Evolutionary conservation across 1,140 invertebrate genomes (phyloP).

Genomic region (Conus betulinus): DNA sequence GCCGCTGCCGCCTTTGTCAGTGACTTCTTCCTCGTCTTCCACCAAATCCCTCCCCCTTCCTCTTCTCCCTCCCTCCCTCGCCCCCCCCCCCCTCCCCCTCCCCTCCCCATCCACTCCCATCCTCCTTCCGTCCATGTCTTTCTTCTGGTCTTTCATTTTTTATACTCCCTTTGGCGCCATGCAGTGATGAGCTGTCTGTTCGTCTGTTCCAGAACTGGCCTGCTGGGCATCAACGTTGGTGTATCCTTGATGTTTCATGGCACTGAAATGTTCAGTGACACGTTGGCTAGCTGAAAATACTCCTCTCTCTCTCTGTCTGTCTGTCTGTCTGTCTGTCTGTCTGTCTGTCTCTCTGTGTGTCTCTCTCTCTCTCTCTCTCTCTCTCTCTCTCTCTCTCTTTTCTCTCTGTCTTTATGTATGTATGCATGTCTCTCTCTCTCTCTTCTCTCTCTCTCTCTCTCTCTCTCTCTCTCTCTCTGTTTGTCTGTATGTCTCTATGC

Average conservation of each 20-base stretch:
- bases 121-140: not conserved
- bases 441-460: not conserved
- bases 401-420: not conserved
- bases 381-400: not conserved
- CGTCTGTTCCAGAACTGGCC: no score
- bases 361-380: not conserved
- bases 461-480: not conserved
- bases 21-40: not conserved
- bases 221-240: no score
- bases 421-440: not conserved
- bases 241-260: no score
- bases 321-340: not conserved
- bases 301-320: not conserved
- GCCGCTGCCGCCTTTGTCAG: not conserved
- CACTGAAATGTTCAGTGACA: no score
- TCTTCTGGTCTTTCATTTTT: not conserved
- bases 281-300: no score
- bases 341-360: not conserved
- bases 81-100: not conserved
- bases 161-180: not conserved
- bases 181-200: no score
- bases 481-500: not conserved
- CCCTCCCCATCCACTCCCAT: not conserved
- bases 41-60: not conserved
- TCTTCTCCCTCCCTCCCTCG: slow-evolving; percentile 1